phyloP scores from a whole-genome alignment of 2,888 invertebrate genomes.

The Sipunculus nudus region DNA sequence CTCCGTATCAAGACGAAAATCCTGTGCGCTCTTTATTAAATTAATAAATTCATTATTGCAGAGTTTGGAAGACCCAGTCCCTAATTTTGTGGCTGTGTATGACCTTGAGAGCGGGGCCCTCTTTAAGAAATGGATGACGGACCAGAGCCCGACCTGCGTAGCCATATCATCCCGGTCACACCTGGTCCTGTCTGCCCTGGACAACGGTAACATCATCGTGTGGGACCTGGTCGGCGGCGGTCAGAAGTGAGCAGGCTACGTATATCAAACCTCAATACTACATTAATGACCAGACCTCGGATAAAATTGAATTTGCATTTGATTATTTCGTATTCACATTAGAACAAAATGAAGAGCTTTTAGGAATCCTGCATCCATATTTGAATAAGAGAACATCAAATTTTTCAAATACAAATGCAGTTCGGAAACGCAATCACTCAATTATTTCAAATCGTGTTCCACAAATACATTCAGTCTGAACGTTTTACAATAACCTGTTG shows the following conservation, averaged over 20 bases:
- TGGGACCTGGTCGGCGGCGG: constrained; percentile 87
- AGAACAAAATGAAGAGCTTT: too few relatives aligned
- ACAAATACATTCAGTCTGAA: too few relatives aligned
- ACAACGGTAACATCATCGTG: constrained; percentile 82
- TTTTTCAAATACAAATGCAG: too few relatives aligned
- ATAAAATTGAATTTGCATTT: neutral
- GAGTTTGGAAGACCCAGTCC: constrained; percentile 41
- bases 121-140: constrained; percentile 92
- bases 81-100: constrained; percentile 90
- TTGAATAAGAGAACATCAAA: too few relatives aligned
- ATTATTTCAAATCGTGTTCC: too few relatives aligned
- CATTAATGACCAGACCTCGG: constrained; percentile 1
- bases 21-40: too few relatives aligned
- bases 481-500: too few relatives aligned
- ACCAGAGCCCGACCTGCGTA: constrained; percentile 82
- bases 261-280: constrained; percentile 68
- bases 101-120: constrained; percentile 88
- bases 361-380: too few relatives aligned
- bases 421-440: too few relatives aligned
- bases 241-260: constrained; percentile 46
- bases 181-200: constrained; percentile 83
- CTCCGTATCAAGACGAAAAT: too few relatives aligned
- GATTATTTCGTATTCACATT: too few relatives aligned
- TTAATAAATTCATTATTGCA: too few relatives aligned
- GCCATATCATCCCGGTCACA: constrained; percentile 86